Evolutionary conservation across 2,797 vertebrate species (phyloP), one percentile per base, ranked within the genome.

Genomic region (Ctenopoma multispine): DNA sequence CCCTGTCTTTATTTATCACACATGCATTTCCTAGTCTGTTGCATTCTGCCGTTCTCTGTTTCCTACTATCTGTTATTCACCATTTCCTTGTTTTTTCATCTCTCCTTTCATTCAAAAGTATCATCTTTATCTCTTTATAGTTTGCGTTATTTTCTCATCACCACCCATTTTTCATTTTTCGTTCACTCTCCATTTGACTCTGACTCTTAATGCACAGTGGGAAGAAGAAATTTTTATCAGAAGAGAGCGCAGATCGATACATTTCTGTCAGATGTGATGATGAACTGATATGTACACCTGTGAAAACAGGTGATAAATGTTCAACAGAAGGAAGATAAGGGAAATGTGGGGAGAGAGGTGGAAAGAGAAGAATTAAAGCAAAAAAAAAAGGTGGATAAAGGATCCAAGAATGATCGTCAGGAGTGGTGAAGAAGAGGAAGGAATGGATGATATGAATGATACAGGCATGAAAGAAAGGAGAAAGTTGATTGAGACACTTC

Each of bases 1-100:
- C 46, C n/a, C 46, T 51, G 41, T 83, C 70, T 75, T 72, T 84
- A 72, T 85, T 82, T 51, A 81, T 86, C 67, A 73, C 69, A 18
- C 65, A 66, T 31, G 63, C 67, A 3, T 55, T 61, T 51, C 23
- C 43, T 49, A n/a, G 3, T 49, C 31, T 57, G 17, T 70, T 31
- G 68, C 61, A 34, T 27, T 18, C 57, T 49, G 27, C 23, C 44
- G 55, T 29, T 60, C 18, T 67, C 27, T 34, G 46, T 55, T 60
- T 36, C 29, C 40, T 7, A 18, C 7, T 2, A 6, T n/a, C 24
- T 68, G 3, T 21, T 62, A 44, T 34, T 58, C 20, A 17, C 3
- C 9, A 38, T 43, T 21, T 3, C 2, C 5, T 41, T 51, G 5
- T 21, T 38, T 46, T 15, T 17, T 17, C 23, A 18, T 0, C 14